Evolutionary conservation across 2,888 invertebrate genomes (phyloP).

Genomic region (Oligia latruncula): DNA sequence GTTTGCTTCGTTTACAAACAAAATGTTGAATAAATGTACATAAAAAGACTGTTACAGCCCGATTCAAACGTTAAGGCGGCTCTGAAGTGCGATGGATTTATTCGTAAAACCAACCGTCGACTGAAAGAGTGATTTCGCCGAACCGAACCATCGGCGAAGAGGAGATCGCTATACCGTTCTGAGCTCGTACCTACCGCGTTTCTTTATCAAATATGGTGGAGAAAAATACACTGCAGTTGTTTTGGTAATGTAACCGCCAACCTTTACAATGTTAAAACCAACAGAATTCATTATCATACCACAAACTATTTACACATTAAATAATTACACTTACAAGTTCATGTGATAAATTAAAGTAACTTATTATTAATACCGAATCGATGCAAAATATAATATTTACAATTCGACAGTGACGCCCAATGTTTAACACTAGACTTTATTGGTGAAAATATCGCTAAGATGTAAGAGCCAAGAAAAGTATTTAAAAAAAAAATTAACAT

Average conservation of each 20-base stretch:
- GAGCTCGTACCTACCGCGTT: too few relatives aligned
- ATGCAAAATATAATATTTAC: slow-evolving; percentile 37
- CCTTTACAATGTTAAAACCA: slow-evolving; percentile 11
- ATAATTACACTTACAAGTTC: slow-evolving; percentile 61
- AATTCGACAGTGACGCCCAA: slow-evolving; percentile 9
- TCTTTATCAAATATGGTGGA: background rate
- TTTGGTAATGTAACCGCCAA: slow-evolving; percentile 34
- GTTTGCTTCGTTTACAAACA: background rate
- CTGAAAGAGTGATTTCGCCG: too few relatives aligned
- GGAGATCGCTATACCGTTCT: too few relatives aligned
- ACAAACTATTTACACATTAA: slow-evolving; percentile 55
- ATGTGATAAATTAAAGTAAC: slow-evolving; percentile 56
- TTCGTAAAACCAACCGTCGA: too few relatives aligned
- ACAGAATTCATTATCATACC: slow-evolving; percentile 1
- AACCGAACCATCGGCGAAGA: too few relatives aligned
- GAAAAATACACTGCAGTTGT: background rate
- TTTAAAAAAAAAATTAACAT: background rate
- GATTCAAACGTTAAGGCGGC: too few relatives aligned
- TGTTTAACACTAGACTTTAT: slow-evolving; percentile 43
- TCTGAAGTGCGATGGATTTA: too few relatives aligned
- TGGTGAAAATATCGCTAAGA: background rate
- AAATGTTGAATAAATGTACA: background rate
- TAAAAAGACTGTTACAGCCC: background rate
- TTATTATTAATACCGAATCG: slow-evolving; percentile 34
- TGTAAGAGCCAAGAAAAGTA: background rate